Percentiles rank a stretch among this genome's conserved stretches.
These are phyloP conservation scores for Leucozona laternaria DNA, from an alignment of 2,888 invertebrate genomes.

Conservation along the genomic window DNA sequence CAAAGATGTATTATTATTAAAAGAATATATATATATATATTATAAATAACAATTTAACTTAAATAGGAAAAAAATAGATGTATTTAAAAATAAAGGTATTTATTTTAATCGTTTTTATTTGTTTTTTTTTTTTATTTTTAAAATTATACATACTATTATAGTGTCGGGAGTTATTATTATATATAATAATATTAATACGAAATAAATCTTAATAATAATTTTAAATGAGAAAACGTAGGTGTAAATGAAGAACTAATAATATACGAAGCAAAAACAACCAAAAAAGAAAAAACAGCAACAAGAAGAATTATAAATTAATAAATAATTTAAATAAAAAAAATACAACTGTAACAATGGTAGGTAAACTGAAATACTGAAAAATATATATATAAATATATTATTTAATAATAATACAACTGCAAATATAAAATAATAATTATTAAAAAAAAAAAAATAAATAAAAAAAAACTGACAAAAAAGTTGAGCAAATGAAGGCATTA, in stretches of 20 bases:
- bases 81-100: constrained; percentile 30
- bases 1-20: constrained; percentile 72
- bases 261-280: constrained; percentile 79
- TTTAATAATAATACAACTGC: constrained; percentile 74
- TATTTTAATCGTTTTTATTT: constrained; percentile 23
- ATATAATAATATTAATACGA: constrained; percentile 77
- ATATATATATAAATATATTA: constrained; percentile 67
- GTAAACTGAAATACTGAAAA: constrained; percentile 42
- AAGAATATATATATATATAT: constrained; percentile 67
- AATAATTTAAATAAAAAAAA: constrained; percentile 43
- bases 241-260: constrained; percentile 77
- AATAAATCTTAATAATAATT: constrained; percentile 73
- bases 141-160: constrained; percentile 48
- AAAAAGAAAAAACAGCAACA: constrained; percentile 65
- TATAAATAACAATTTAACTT: constrained; percentile 17
- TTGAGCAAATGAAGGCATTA: constrained; percentile 71
- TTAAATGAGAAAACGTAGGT: constrained; percentile 43
- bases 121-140: constrained; percentile 35
- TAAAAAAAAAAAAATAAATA: constrained; percentile 31
- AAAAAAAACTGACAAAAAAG: constrained; percentile 53
- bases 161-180: constrained; percentile 52
- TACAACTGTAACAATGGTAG: constrained; percentile 49
- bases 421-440: constrained; percentile 55
- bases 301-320: constrained; percentile 48
- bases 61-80: constrained; percentile 46